A percentile compares a stretch with the other conserved stretches of the same genome.
phyloP scores from a whole-genome alignment of 2,113 vertebrate genomes.

The Varanus komodoensis region DNA sequence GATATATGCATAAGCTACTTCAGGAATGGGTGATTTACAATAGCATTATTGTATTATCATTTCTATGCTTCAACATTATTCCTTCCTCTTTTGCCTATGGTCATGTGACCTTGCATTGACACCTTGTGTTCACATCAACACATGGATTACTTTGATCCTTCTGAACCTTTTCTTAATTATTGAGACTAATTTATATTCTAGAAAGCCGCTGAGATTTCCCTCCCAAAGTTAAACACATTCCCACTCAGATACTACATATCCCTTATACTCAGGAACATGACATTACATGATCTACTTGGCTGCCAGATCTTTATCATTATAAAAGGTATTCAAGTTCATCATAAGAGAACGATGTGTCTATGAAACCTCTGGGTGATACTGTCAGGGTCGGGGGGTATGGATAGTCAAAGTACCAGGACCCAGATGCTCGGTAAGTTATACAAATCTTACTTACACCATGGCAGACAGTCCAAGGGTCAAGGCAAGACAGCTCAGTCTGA shows the following conservation, averaged over 20 bases:
- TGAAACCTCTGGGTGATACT: not conserved
- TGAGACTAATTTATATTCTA: not conserved
- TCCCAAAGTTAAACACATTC: conserved; percentile 10
- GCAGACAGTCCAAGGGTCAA: no score
- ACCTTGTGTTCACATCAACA: not conserved
- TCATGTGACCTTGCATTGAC: conserved; percentile 1
- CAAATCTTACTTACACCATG: no score
- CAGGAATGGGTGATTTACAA: not conserved
- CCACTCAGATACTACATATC: conserved; percentile 23
- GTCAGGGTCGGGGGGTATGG: no score
- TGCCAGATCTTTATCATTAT: conserved; percentile 25
- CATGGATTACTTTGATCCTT: not conserved
- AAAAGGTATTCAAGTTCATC: conserved; percentile 26
- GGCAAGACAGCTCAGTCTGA: no score
- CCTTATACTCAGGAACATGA: conserved; percentile 7
- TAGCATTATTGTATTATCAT: not conserved
- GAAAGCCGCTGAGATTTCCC: conserved; percentile 12
- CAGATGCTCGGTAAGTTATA: no score
- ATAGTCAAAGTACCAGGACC: no score
- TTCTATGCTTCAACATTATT: not conserved
- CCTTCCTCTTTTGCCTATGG: not conserved
- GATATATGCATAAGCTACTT: not conserved
- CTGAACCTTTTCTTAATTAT: conserved; percentile 16
- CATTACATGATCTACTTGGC: fast-evolving
- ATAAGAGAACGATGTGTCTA: conserved; percentile 35